Evolutionary conservation across 1,140 invertebrate genomes (phyloP).

Genomic region (Drosophila equinoxialis): DNA sequence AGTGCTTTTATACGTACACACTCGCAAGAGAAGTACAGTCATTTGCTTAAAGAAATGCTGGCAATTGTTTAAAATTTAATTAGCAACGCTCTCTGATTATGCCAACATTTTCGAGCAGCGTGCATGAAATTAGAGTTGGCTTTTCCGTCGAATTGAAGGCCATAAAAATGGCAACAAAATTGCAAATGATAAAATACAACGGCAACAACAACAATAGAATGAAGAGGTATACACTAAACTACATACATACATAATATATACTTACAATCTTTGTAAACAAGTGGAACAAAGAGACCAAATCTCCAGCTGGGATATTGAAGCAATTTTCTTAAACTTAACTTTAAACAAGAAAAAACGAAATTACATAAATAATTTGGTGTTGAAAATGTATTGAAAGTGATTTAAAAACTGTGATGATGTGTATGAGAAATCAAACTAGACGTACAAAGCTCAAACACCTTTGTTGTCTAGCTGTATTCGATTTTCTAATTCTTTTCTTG

Average conservation of each 20-base stretch:
- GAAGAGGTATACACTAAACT: neutral
- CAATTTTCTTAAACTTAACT: neutral
- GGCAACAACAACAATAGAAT: neutral
- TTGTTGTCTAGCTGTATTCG: neutral
- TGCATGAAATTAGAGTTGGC: conserved; percentile 63
- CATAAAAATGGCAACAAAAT: conserved; percentile 43
- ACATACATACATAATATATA: conserved; percentile 12
- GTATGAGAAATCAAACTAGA: conserved; percentile 1
- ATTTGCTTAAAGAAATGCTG: conserved; percentile 16
- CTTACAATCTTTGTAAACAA: neutral
- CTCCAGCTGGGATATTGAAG: neutral
- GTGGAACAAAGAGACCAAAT: neutral
- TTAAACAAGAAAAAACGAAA: neutral
- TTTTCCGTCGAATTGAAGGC: conserved; percentile 31
- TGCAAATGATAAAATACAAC: conserved; percentile 19
- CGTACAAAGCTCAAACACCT: neutral
- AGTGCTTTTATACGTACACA: conserved; percentile 40
- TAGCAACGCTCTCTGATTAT: conserved; percentile 73
- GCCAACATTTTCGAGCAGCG: conserved; percentile 39
- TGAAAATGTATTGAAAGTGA: neutral
- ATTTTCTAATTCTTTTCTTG: conserved; percentile 36
- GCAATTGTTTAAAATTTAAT: conserved; percentile 80
- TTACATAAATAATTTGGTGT: neutral
- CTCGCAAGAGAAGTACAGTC: neutral
- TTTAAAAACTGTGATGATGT: neutral